Conservation (phyloP, 2,113 vertebrate species). For the Lontra canadensis region DNA sequence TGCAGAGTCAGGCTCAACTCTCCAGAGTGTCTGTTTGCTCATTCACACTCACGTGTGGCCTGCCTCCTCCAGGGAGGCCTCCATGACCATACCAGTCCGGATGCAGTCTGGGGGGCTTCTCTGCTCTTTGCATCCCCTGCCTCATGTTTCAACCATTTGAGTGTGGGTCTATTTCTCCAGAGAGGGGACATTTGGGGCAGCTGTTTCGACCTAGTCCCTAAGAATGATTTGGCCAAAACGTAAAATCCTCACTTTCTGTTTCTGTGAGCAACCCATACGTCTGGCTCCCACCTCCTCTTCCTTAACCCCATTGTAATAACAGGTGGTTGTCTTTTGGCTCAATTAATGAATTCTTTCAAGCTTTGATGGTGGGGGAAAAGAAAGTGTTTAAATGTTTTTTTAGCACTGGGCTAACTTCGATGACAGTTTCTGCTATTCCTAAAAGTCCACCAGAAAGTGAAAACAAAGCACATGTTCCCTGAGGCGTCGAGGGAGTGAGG, state of each 20-base stretch:
- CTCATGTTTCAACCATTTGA: not conserved
- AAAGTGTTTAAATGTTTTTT: not conserved
- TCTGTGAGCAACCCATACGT: not conserved
- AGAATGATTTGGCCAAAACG: not conserved
- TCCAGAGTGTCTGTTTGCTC: fast-evolving
- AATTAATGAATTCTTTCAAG: not conserved
- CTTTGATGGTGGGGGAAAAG: not conserved
- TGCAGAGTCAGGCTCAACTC: not conserved
- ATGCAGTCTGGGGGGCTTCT: not conserved
- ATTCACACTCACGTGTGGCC: fast-evolving
- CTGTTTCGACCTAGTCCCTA: not conserved
- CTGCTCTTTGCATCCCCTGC: not conserved
- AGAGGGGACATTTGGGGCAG: not conserved
- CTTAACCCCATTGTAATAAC: not conserved
- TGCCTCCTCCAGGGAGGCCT: not conserved
- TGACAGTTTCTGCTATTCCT: not conserved
- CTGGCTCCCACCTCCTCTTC: not conserved
- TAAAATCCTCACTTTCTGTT: not conserved
- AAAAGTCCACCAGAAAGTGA: not conserved
- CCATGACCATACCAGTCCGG: fast-evolving
- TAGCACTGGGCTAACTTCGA: not conserved
- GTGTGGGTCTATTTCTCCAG: not conserved
- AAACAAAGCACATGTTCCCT: not conserved
- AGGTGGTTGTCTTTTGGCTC: not conserved
- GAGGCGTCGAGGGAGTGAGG: not conserved